Evolutionary conservation across 2,888 invertebrate species (phyloP), one percentile per base, ranked within the genome.

Genomic region (Pseudococcus viburni): DNA sequence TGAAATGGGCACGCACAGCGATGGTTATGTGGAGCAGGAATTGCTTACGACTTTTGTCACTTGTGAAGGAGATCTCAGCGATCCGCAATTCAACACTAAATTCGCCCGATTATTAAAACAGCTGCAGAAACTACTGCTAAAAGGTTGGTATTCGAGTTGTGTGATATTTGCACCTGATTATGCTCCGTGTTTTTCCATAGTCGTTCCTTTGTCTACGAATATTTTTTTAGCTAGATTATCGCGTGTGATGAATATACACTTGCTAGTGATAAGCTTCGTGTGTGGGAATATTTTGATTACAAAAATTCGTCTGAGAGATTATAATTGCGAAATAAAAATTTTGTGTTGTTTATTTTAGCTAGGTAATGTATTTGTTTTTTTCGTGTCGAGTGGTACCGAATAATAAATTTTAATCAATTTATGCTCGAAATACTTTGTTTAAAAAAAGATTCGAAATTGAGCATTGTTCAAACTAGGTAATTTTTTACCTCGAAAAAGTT

Each of bases 11-110:
- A 95, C 95, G 93, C 95, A 96, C 93, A 95, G 95, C 94, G 95
- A 95, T 94, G 94, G 94, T 93, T 94, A 93, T 92, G 89, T 88
- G 84, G 86, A 89, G 88, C 89, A 89, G 59, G 89, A 93, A 91
- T 92, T 95, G 92, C 94, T 94, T 91, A 94, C 94, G 92, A 95
- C 95, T 91, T 95, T 97, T 93, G 95, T 97, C 93, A 97, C 97
- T 91, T 97, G 97, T 93, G 96, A 97, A 93, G 97, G 97, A 91
- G 95, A 97, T 93, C 94, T 96, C 92, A 94, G 94, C 92, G 97
- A 97, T 93, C 97, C 97, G 91, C 94, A 95, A 91, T 96, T 97
- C 93, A 95, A 95, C 91, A 94, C 94, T 92, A 95, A 95, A 92
- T 95, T 97, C 92, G 94, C 95, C 92, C 93, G 94, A 91, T 94